These are phyloP conservation scores for Propsilocerus akamusi DNA, from an alignment of 1,140 invertebrate genomes.

Conservation along the genomic window DNA sequence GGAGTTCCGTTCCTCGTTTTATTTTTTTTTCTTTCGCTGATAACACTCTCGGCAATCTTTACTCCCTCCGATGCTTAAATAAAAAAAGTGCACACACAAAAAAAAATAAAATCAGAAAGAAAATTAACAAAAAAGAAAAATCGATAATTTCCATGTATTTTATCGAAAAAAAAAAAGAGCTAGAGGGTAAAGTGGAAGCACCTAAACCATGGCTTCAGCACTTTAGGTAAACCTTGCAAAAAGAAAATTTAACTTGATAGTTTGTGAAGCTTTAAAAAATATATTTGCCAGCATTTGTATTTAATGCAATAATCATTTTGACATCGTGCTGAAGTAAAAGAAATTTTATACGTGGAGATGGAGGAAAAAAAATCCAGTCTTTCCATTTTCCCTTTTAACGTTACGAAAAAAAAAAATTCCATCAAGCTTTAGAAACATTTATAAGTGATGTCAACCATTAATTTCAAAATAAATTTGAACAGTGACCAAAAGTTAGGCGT, in stretches of 20 bases:
- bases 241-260: too few relatives aligned
- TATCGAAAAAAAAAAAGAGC: conserved; percentile 1
- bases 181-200: too few relatives aligned
- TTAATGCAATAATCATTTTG: too few relatives aligned
- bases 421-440: conserved; percentile 1
- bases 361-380: conserved; percentile 1
- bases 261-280: too few relatives aligned
- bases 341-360: neutral
- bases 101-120: neutral
- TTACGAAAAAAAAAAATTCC: conserved; percentile 1
- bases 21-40: conserved; percentile 1
- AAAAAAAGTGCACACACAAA: neutral
- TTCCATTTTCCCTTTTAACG: neutral
- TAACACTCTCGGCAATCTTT: neutral
- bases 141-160: conserved; percentile 4
- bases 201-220: too few relatives aligned
- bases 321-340: too few relatives aligned
- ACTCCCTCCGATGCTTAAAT: neutral
- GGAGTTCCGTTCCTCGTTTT: neutral
- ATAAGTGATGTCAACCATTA: too few relatives aligned
- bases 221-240: too few relatives aligned
- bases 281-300: too few relatives aligned
- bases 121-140: conserved; percentile 4
- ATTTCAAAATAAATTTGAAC: too few relatives aligned
- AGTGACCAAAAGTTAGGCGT: too few relatives aligned